phyloP scores from a whole-genome alignment of 2,113 vertebrate species.

The Hippolais icterina region DNA sequence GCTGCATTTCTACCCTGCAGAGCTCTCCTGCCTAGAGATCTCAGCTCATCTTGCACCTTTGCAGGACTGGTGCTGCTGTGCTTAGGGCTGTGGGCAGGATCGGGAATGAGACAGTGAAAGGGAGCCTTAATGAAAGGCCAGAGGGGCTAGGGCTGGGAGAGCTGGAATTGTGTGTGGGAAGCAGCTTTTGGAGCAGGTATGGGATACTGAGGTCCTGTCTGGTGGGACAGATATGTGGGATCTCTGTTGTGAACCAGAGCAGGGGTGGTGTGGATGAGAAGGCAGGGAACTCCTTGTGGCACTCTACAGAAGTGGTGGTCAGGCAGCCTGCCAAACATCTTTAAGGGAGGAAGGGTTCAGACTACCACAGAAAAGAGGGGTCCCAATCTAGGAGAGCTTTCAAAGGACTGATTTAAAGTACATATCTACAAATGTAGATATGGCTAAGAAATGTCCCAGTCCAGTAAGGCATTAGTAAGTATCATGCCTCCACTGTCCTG shows the following conservation, averaged over 20 bases:
- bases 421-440: background rate
- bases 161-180: background rate
- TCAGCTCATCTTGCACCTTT: background rate
- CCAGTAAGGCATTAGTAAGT: background rate
- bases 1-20: background rate
- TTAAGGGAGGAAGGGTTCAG: background rate
- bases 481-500: background rate
- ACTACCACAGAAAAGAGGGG: background rate
- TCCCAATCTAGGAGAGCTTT: background rate
- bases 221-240: background rate
- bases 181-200: background rate
- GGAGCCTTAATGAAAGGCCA: background rate
- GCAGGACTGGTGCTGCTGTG: background rate
- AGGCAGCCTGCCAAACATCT: background rate
- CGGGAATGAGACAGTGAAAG: background rate
- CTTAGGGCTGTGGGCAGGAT: background rate
- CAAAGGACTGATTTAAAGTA: background rate
- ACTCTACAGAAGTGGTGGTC: background rate
- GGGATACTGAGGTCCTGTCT: background rate
- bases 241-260: background rate
- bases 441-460: background rate
- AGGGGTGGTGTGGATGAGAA: background rate
- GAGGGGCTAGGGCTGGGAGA: background rate
- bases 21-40: background rate
- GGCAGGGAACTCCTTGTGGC: background rate